Base-by-base conservation (phyloP, 2,113 vertebrate species). In the Phylloscopus trochilus region DNA sequence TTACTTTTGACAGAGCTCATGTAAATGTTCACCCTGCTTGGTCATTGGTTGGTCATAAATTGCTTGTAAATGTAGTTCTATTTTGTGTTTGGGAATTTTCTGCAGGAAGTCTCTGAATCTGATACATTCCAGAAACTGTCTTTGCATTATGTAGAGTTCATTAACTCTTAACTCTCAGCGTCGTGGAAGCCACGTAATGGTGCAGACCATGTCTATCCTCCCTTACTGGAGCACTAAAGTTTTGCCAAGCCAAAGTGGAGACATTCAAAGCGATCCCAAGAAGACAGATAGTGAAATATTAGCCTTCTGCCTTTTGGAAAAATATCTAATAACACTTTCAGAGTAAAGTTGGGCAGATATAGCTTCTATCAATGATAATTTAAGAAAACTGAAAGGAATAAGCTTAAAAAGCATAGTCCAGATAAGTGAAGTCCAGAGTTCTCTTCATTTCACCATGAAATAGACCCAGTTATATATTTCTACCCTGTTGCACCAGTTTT, bases 141-240 rank as follows among this genome's bases (percentile, higher is more conserved):
- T 58, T 73, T 90, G 46, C 58, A 73, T 80, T 80, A 88, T 55
- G 82, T 37, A 86, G 75, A 90, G 49, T 77, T 90, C 79, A 66
- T 88, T 90, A 95, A 62, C 63, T 92, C 68, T 70, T 87, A 73
- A 86, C 86, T 93, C 49, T 82, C 73, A 66, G 31, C 15, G 27
- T 62, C 70, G 33, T 30, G 37, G 59, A 90, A 75, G 68, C 23
- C 74, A 72, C 2, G 0, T 70, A 83, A 69, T 80, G 37, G 51
- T 63, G 59, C 0, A 0, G 64, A n/a, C 53, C 63, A 77, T 21
- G 26, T 92, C 91, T 90, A 67, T 63, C 46, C 37, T 83, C 37
- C 55, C 31, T 89, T 58, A 66, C 33, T 80, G 82, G 28, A 80
- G 70, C 49, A 58, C 53, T 41, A 53, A 49, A 46, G 15, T 62